Evolutionary conservation across 2,113 vertebrate genomes (phyloP).

Genomic region (Phasianus colchicus): DNA sequence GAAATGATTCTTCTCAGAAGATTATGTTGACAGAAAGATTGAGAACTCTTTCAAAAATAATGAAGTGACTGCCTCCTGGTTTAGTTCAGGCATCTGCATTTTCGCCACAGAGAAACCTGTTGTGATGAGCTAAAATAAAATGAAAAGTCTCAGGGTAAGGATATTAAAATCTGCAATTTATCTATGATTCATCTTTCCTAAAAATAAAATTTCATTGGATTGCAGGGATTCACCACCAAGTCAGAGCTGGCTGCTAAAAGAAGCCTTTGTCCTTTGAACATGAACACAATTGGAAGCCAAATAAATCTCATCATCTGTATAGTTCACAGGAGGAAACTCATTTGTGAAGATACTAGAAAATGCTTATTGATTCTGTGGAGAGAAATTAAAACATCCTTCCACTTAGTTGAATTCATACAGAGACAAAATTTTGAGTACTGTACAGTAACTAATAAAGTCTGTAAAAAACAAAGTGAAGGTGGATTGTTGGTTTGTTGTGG

Average conservation of each 20-base stretch:
- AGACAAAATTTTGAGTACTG: not conserved
- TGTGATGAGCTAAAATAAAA: not conserved
- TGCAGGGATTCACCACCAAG: not conserved
- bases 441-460: not conserved
- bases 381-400: not conserved
- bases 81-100: slow-evolving; percentile 8
- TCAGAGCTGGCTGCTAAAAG: not conserved
- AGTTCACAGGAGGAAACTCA: not conserved
- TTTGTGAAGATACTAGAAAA: not conserved
- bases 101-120: not conserved
- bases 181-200: not conserved
- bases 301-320: not conserved
- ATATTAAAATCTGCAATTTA: not conserved
- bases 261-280: not conserved
- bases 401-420: not conserved
- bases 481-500: not conserved
- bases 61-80: not conserved
- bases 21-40: slow-evolving; percentile 60
- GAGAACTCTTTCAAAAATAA: slow-evolving; percentile 35
- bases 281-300: not conserved
- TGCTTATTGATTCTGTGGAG: not conserved
- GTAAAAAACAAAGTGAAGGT: not conserved
- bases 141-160: not conserved
- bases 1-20: slow-evolving; percentile 60
- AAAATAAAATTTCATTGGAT: not conserved